phyloP scores from a whole-genome alignment of 2,113 vertebrate species.

The Prietella phreatophila region DNA sequence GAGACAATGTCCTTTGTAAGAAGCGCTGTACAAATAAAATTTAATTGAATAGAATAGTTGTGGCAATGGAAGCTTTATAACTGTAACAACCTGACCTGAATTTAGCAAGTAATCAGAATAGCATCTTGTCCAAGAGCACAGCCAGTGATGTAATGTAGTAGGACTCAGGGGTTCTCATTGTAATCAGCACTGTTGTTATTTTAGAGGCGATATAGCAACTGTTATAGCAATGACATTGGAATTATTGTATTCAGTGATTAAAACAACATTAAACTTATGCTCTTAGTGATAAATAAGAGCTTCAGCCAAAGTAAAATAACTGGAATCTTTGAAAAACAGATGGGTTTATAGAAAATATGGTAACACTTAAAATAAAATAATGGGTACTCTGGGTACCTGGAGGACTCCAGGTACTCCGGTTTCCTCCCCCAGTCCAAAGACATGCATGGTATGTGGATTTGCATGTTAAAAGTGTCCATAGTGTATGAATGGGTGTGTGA shows the following conservation, averaged over 20 bases:
- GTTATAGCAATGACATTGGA: too few species aligned
- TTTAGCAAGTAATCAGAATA: constrained; percentile 47
- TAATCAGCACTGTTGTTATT: constrained; percentile 19
- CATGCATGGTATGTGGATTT: too few species aligned
- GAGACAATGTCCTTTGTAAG: too few species aligned
- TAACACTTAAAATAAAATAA: too few species aligned
- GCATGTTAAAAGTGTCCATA: too few species aligned
- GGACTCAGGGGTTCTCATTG: constrained; percentile 10
- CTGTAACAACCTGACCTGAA: too few species aligned
- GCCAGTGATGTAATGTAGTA: not conserved
- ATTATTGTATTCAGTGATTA: not conserved
- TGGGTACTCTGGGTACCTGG: too few species aligned
- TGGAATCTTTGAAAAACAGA: not conserved
- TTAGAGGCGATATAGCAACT: not conserved
- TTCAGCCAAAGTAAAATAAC: not conserved
- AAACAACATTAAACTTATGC: not conserved
- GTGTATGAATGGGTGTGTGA: too few species aligned
- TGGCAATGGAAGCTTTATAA: constrained; percentile 44
- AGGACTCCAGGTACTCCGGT: too few species aligned
- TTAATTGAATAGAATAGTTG: not conserved
- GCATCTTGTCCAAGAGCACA: constrained; percentile 49
- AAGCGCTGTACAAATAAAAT: too few species aligned
- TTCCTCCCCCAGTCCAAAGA: too few species aligned
- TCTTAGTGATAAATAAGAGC: not conserved
- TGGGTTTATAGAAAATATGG: not conserved